Base-by-base conservation (phyloP, 92 coral and sea anemone species). In the Parazoanthus atlanticus region DNA sequence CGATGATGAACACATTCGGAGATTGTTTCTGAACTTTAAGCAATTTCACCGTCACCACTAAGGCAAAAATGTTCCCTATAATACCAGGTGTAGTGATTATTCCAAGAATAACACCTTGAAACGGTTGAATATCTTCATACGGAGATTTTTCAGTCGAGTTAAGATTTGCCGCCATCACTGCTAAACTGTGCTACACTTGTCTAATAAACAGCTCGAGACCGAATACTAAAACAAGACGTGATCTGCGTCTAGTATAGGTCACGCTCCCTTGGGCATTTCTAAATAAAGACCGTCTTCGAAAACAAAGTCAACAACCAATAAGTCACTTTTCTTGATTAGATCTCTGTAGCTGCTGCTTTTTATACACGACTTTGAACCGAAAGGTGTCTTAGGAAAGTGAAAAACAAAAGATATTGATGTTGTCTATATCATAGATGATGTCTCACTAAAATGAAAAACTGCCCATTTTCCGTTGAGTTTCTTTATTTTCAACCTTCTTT, bases 1-100 rank as follows among this genome's bases (percentile, higher is more conserved):
- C 98, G 9, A 95, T 83, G 9, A 93, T 94, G 67, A 95, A 89
- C 28, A 95, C 93, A 70, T 95, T 95, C n/a, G 96, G 96, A 73
- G 91, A 90, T 7, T 92, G 89, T 43, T 93, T 88, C 82, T 95
- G 98, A 69, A 88, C 77, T 46, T 90, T 84, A 32, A 95, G 73
- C 32, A 95, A 75, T 49, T 79, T 93, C 0, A 85, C 92, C 4
- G 96, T 93, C 21, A 93, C 91, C 25, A 93, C 86, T 49, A 93
- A 61, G 6, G 98, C 98, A 75, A 93, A 95, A 25, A 90, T 47
- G 43, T 95, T 95, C 0, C 95, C 98, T 13, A 95, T 28, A 36
- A 95, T 78, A 21, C 98, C 98, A 0, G 93, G 72, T 17, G 82
- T 75, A 2, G 94, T 64, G 65, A 89, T 54, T 0, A 92, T 70